Conservation (phyloP, 2,113 vertebrate species). For the Hemiprocne comata region DNA sequence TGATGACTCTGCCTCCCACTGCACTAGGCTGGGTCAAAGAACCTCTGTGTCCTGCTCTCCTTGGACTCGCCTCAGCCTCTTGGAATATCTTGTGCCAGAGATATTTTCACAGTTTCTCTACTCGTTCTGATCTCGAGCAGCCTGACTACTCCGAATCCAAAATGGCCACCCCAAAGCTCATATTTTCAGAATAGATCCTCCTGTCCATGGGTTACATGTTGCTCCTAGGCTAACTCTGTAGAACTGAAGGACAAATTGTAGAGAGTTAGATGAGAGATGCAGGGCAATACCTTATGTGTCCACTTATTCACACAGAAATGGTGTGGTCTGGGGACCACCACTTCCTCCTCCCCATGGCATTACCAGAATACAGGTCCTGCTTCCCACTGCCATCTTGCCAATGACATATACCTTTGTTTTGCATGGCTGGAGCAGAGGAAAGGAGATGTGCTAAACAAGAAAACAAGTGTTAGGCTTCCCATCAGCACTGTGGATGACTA, state of each 20-base stretch:
- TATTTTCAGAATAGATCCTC: not conserved
- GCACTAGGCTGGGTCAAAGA: not conserved
- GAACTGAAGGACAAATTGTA: not conserved
- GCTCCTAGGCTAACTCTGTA: not conserved
- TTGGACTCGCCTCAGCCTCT: not conserved
- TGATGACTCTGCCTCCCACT: not conserved
- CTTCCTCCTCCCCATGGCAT: not conserved
- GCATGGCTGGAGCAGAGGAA: not conserved
- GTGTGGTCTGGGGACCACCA: not conserved
- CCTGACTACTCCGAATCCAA: not conserved
- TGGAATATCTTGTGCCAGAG: not conserved
- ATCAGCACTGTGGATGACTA: not conserved
- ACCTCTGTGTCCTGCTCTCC: not conserved
- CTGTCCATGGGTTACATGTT: not conserved
- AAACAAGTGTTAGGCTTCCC: not conserved
- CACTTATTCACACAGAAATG: not conserved
- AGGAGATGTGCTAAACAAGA: rapidly evolving
- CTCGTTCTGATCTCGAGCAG: not conserved
- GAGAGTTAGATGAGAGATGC: not conserved
- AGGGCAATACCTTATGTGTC: not conserved
- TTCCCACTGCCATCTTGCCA: not conserved
- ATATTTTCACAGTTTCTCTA: not conserved
- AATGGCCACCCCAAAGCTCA: not conserved
- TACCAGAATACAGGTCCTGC: not conserved
- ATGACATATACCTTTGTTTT: not conserved